Evolutionary conservation across 2,888 invertebrate species (phyloP), one percentile per base, ranked within the genome.

Genomic region (Drosophila tripunctata): DNA sequence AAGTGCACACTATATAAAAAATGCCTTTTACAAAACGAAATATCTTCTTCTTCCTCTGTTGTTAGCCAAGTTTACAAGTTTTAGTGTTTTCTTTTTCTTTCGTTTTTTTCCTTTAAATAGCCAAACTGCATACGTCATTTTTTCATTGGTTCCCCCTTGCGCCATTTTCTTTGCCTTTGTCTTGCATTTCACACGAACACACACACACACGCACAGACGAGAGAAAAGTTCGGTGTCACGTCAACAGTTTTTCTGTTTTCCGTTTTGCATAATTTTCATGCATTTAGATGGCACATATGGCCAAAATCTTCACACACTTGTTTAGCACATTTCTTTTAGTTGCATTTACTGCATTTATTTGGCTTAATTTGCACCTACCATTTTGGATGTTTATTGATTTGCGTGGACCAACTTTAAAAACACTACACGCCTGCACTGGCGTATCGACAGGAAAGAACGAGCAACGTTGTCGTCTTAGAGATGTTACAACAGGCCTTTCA

Each of bases 361-460:
- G 33, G 1, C 4, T 58, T 68, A 48, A 73, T 64, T 67, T 73
- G 27, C 92, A 90, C 91, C 74, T 91, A 91, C 91, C 91, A 91
- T 91, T 89, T 90, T 91, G 89, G 91, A 91, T 91, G 96, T 94
- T 95, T 94, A 93, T 92, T 92, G 96, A 96, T 96, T 94, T 93
- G 57, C 92, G 92, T 93, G 83, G 87, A 89, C 92, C 92, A 93
- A 93, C 93, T 93, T 93, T 78, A 92, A 93, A 93, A 94, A 94
- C 93, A 94, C 94, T 94, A 94, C 95, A 95, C 95, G 95, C 95
- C 95, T 95, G 93, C 94, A 93, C 95, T 95, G 96, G 96, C 96
- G 96, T 95, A 95, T 95, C 94, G 94, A 93, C 94, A 93, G 93
- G 94, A 96, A 96, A 96, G 95, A 93, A 92, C 75, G 89, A 87